A percentile compares a stretch with the other conserved stretches of the same genome.
Conservation (phyloP, 2,113 vertebrate species). For the Calypte anna region DNA sequence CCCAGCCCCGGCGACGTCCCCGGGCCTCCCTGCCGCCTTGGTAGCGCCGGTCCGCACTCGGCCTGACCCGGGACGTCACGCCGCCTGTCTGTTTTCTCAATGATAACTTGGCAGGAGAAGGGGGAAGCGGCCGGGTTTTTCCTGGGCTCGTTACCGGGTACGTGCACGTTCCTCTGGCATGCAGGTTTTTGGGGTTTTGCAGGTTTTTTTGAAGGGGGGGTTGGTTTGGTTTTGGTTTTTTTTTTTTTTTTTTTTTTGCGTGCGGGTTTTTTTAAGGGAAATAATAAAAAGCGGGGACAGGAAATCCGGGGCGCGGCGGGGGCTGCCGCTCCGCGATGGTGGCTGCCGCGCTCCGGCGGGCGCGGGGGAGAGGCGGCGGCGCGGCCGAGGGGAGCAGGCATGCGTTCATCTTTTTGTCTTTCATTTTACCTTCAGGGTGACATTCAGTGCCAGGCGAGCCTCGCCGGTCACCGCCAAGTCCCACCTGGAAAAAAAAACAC, state of each 20-base stretch:
- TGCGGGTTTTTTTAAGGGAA: neutral
- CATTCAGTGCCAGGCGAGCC: slow-evolving; percentile 72
- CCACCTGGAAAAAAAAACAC: slow-evolving; percentile 47
- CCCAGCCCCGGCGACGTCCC: neutral
- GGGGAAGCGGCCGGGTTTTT: slow-evolving; percentile 63
- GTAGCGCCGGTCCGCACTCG: slow-evolving; percentile 77
- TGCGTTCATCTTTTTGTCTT: slow-evolving; percentile 79
- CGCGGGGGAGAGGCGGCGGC: slow-evolving; percentile 54
- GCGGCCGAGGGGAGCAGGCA: slow-evolving; percentile 26
- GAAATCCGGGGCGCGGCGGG: neutral
- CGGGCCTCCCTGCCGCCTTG: slow-evolving; percentile 73
- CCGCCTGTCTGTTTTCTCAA: slow-evolving; percentile 78
- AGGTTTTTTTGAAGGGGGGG: neutral
- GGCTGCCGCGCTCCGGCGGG: neutral
- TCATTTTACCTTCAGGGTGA: slow-evolving; percentile 81
- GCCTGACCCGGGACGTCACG: slow-evolving; percentile 81
- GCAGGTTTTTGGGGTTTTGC: neutral
- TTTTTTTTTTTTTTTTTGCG: no score
- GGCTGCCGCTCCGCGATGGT: neutral
- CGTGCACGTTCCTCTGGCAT: slow-evolving; percentile 71
- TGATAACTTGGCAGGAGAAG: slow-evolving; percentile 78
- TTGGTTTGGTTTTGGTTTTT: no score
- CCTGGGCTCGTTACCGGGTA: slow-evolving; percentile 69
- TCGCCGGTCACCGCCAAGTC: slow-evolving; percentile 67
- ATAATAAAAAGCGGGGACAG: neutral